These are phyloP conservation scores for Gallinago stenura DNA, from an alignment of 2,797 vertebrate species.

Conservation along the genomic window DNA sequence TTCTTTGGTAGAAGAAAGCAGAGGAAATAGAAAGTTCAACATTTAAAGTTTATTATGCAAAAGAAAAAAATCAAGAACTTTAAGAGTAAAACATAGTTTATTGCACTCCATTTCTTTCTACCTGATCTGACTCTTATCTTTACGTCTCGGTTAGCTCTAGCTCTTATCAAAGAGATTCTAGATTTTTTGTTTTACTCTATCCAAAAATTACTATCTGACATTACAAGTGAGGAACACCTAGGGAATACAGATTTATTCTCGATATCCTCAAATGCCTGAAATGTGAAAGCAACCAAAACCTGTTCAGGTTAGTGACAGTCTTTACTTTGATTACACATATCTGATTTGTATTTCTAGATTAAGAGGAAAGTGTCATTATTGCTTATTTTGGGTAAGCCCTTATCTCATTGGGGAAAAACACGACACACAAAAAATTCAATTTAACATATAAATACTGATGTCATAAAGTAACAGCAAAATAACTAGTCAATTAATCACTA, in stretches of 20 bases:
- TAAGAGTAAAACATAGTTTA: neutral
- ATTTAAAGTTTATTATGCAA: neutral
- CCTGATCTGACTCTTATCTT: neutral
- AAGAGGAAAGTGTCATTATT: neutral
- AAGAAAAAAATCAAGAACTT: neutral
- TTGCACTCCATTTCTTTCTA: neutral
- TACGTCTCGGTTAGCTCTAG: neutral
- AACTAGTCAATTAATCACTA: neutral
- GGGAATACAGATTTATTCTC: neutral
- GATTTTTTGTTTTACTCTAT: neutral
- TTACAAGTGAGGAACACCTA: neutral
- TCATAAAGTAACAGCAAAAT: neutral
- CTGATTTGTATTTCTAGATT: neutral
- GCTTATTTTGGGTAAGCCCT: neutral
- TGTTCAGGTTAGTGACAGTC: neutral
- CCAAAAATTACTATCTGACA: neutral
- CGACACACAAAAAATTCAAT: neutral
- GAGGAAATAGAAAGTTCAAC: neutral
- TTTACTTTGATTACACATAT: neutral
- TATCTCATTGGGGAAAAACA: neutral
- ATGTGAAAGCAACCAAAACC: neutral
- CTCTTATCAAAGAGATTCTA: neutral
- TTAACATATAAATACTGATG: neutral
- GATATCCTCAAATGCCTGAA: neutral
- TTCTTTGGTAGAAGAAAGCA: neutral